Conservation (phyloP, 2,113 vertebrate species). For the Corvus moneduloides region DNA sequence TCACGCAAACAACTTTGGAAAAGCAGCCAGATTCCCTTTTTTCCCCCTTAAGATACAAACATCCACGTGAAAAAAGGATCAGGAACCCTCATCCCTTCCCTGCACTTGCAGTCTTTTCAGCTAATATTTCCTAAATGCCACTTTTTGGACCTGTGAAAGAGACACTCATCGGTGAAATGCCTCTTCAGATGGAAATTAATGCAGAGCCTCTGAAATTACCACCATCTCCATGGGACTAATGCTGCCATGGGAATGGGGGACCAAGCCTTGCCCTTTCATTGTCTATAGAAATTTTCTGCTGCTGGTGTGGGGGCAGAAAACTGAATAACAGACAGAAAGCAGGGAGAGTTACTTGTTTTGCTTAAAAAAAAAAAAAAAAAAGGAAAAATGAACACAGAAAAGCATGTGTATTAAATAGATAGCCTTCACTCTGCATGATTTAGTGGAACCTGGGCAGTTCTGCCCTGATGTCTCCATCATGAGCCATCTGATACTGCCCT, state of each 20-base stretch:
- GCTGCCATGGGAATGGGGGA: neutral
- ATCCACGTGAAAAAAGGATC: neutral
- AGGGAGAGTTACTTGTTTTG: neutral
- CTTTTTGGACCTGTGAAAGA: neutral
- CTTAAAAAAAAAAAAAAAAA: neutral
- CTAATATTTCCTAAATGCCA: neutral
- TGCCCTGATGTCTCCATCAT: neutral
- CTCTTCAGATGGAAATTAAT: constrained; percentile 28
- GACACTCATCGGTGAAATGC: neutral
- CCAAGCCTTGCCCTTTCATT: neutral
- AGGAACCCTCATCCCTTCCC: neutral
- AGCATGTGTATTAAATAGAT: accelerated
- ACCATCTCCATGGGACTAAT: neutral
- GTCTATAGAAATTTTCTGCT: neutral
- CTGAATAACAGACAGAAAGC: neutral
- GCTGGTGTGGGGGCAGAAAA: neutral
- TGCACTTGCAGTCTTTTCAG: neutral
- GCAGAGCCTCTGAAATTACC: neutral
- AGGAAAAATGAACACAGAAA: neutral
- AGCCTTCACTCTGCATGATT: neutral
- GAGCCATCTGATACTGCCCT: neutral
- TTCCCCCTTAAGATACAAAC: neutral
- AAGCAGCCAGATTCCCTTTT: neutral
- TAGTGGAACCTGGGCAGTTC: neutral
- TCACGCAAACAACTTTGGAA: neutral